Percentiles rank a stretch among this genome's conserved stretches.
phyloP scores from a whole-genome alignment of 2,888 invertebrate genomes.

The Sminthurinus aureus region DNA sequence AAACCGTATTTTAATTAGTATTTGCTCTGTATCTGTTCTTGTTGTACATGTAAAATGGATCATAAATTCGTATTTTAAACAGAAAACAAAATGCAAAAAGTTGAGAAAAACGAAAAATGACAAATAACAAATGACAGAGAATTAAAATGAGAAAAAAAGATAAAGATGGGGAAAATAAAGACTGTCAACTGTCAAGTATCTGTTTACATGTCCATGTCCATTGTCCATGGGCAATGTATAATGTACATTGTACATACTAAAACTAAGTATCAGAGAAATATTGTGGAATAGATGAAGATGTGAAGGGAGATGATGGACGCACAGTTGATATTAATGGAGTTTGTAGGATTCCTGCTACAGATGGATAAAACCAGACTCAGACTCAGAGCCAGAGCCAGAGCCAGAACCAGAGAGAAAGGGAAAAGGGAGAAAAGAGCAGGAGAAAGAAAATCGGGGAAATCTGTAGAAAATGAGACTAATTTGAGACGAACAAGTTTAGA shows the following conservation, averaged over 20 bases:
- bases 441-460: neutral
- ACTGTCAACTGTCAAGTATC: neutral
- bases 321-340: slow-evolving; percentile 1
- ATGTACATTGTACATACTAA: no score
- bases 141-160: slow-evolving; percentile 3
- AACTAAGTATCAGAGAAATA: neutral
- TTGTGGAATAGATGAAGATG: neutral
- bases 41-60: no score
- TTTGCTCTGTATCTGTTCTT: no score
- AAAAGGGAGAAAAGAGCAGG: neutral
- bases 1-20: no score
- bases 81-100: no score
- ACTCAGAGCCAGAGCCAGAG: neutral
- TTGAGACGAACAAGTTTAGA: slow-evolving; percentile 25
- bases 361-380: neutral
- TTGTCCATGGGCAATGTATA: no score
- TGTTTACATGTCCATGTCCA: neutral
- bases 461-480: slow-evolving; percentile 18
- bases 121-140: neutral
- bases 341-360: neutral
- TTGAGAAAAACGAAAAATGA: neutral
- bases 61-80: no score
- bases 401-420: neutral
- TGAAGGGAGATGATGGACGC: neutral
- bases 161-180: neutral